Percentiles rank a stretch among this genome's conserved stretches.
These are phyloP conservation scores for Pasiphila rectangulata DNA, from an alignment of 2,888 invertebrate species.

Conservation along the genomic window DNA sequence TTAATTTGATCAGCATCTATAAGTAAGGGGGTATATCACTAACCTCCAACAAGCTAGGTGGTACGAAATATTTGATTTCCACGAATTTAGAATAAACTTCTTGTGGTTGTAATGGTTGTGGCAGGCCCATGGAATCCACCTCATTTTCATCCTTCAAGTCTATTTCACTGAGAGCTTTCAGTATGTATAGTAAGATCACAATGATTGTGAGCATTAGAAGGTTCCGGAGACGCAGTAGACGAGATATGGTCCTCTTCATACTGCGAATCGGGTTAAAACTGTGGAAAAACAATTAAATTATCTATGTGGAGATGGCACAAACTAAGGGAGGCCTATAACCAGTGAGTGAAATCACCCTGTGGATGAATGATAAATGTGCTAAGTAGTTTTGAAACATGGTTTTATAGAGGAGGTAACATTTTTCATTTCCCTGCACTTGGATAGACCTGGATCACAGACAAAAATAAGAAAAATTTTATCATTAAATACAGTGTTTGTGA, in stretches of 20 bases:
- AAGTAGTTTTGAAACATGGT: too few species aligned
- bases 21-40: slow-evolving; percentile 18
- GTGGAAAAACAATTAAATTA: too few species aligned
- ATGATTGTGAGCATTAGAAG: slow-evolving; percentile 53
- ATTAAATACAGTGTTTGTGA: too few species aligned
- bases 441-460: too few species aligned
- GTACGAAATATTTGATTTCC: slow-evolving; percentile 47
- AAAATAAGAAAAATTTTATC: too few species aligned
- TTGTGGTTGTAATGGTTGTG: slow-evolving; percentile 20
- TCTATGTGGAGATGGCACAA: too few species aligned
- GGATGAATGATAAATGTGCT: too few species aligned
- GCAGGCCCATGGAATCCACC: not conserved
- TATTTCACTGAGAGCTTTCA: slow-evolving; percentile 40
- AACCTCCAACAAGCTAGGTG: slow-evolving; percentile 50
- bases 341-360: too few species aligned
- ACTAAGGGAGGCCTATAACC: too few species aligned
- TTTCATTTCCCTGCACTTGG: too few species aligned
- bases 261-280: slow-evolving; percentile 16
- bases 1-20: too few species aligned
- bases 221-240: slow-evolving; percentile 56
- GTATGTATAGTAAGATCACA: slow-evolving; percentile 51
- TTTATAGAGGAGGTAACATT: too few species aligned
- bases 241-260: slow-evolving; percentile 47
- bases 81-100: slow-evolving; percentile 13
- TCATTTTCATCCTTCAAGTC: slow-evolving; percentile 15